A percentile compares a stretch with the other conserved stretches of the same genome.
These are phyloP conservation scores for Timema podura DNA, from an alignment of 2,888 invertebrate genomes.

Conservation along the genomic window DNA sequence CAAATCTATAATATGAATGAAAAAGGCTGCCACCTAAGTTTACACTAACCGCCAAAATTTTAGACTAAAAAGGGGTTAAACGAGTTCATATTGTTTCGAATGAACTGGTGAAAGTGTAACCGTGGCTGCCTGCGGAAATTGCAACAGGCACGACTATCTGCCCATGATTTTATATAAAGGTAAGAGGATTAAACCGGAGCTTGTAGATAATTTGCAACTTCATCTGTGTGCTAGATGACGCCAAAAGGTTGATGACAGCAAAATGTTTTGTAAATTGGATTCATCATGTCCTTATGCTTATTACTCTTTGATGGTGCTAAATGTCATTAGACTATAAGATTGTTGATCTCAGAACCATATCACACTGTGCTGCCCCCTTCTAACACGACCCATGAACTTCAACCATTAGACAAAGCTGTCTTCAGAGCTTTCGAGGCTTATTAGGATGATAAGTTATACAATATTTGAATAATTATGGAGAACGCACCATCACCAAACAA, in stretches of 20 bases:
- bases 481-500: slow-evolving; percentile 37
- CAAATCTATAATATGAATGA: neutral
- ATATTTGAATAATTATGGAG: slow-evolving; percentile 37
- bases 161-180: slow-evolving; percentile 21
- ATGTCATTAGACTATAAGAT: too few relatives aligned
- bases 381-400: slow-evolving; percentile 38
- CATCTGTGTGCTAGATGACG: slow-evolving; percentile 31
- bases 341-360: too few relatives aligned
- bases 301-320: slow-evolving; percentile 39
- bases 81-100: slow-evolving; percentile 2
- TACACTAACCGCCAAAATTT: slow-evolving; percentile 1
- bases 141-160: slow-evolving; percentile 14
- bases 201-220: slow-evolving; percentile 33
- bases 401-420: slow-evolving; percentile 40
- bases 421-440: slow-evolving; percentile 39
- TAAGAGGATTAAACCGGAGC: slow-evolving; percentile 11
- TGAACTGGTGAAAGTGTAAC: slow-evolving; percentile 15
- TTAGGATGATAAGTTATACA: slow-evolving; percentile 40
- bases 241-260: slow-evolving; percentile 38
- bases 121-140: slow-evolving; percentile 14
- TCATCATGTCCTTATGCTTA: slow-evolving; percentile 34
- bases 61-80: slow-evolving; percentile 2
- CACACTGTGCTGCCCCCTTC: too few relatives aligned
- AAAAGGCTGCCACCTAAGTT: neutral
- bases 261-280: slow-evolving; percentile 34